Conservation (phyloP, 2,113 vertebrate genomes). For the Coreoperca whiteheadi region DNA sequence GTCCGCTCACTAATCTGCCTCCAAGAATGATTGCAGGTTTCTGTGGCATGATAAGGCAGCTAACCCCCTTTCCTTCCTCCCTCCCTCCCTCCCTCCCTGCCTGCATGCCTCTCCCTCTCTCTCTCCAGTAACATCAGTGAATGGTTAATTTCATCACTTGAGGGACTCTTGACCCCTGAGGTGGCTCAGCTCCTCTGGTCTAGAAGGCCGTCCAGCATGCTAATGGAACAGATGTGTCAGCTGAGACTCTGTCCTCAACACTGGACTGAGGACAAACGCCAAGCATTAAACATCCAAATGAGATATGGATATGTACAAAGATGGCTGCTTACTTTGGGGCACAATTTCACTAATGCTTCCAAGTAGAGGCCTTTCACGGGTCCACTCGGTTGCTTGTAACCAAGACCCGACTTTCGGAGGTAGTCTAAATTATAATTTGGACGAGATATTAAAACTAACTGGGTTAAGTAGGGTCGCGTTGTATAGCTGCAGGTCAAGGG, state of each 20-base stretch:
- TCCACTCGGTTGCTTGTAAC: not conserved
- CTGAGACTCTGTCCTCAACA: not conserved
- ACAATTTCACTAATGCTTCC: not conserved
- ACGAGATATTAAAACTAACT: too few species aligned
- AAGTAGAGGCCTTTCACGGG: not conserved
- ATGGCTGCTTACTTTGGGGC: not conserved
- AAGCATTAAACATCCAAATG: not conserved
- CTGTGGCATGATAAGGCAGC: constrained; percentile 66
- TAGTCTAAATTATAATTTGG: too few species aligned
- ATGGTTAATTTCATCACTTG: constrained; percentile 68
- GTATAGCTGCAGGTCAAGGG: too few species aligned
- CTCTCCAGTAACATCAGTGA: constrained; percentile 56
- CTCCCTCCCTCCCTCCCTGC: not conserved
- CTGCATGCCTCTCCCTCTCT: not conserved
- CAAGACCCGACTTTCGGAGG: not conserved
- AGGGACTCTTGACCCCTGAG: constrained; percentile 66
- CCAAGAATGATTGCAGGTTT: constrained; percentile 75
- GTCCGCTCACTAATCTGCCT: constrained; percentile 76
- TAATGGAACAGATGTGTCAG: constrained; percentile 45
- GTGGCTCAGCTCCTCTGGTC: constrained; percentile 40
- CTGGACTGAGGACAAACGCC: not conserved
- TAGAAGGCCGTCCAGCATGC: constrained; percentile 36
- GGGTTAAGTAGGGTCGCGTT: too few species aligned
- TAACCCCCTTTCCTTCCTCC: not conserved
- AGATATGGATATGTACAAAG: not conserved